phyloP scores from a whole-genome alignment of 2,797 vertebrate genomes.

The Thunnus albacares region DNA sequence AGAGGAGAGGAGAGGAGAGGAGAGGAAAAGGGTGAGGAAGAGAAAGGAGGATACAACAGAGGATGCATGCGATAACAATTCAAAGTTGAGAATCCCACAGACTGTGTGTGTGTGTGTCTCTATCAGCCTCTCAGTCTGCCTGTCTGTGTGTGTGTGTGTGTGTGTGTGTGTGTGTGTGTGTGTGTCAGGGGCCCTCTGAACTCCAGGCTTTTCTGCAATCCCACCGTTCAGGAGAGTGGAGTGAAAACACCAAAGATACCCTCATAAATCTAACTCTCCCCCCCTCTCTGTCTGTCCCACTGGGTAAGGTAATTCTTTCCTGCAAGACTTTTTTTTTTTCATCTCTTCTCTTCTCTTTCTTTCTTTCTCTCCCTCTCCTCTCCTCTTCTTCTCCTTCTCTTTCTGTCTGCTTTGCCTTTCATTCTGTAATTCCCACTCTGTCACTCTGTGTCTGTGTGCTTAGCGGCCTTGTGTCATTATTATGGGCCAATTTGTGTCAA shows the following conservation, averaged over 20 bases:
- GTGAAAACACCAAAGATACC: constrained; percentile 74
- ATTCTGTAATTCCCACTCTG: constrained; percentile 66
- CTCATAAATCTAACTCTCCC: constrained; percentile 69
- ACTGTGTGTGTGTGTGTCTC: constrained; percentile 8
- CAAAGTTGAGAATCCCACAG: constrained; percentile 14
- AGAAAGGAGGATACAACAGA: not conserved
- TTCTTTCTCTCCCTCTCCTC: constrained; percentile 27
- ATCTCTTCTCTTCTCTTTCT: constrained; percentile 27
- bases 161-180: constrained; percentile 30
- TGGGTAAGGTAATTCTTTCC: constrained; percentile 72
- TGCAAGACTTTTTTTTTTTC: constrained; percentile 46
- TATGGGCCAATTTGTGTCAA: constrained; percentile 82
- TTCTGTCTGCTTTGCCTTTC: constrained; percentile 40
- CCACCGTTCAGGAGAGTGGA: constrained; percentile 67
- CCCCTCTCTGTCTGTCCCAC: constrained; percentile 41
- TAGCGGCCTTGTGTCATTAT: constrained; percentile 85
- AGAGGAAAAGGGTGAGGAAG: not conserved
- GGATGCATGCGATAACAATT: constrained; percentile 38
- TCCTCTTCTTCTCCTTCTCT: constrained; percentile 25
- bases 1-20: constrained; percentile 11
- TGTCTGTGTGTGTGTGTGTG: constrained; percentile 16
- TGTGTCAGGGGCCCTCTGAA: constrained; percentile 61
- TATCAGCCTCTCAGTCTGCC: constrained; percentile 21
- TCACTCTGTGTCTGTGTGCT: constrained; percentile 75
- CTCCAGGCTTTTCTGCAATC: constrained; percentile 54